phyloP scores from a whole-genome alignment of 2,797 vertebrate species.

The Platyrinchus mystaceus region DNA sequence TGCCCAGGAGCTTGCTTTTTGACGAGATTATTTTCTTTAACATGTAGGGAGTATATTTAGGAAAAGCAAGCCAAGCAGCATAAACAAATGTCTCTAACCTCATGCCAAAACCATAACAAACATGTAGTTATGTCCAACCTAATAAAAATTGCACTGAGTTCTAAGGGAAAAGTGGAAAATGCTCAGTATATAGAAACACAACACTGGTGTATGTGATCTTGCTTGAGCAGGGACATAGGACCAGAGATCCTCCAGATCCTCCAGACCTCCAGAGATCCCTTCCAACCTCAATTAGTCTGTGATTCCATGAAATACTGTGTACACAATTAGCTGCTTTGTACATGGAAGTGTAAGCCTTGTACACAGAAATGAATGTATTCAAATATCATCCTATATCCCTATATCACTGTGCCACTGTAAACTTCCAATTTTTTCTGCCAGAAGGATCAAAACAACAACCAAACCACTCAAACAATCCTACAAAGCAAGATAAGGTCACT shows the following conservation, averaged over 20 bases:
- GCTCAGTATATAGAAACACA: neutral
- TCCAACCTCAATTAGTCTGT: neutral
- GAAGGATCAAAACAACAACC: neutral
- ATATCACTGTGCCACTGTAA: neutral
- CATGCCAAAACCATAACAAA: neutral
- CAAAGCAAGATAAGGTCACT: neutral
- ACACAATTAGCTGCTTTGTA: neutral
- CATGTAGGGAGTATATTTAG: neutral
- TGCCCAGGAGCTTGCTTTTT: neutral
- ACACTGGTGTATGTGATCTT: neutral
- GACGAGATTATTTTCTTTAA: neutral
- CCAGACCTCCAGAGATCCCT: neutral
- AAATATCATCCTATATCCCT: neutral
- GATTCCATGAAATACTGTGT: neutral
- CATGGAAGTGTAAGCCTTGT: neutral
- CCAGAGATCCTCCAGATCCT: too few relatives aligned
- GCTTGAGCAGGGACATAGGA: neutral
- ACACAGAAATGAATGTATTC: neutral
- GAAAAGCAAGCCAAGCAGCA: neutral
- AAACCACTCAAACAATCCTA: neutral
- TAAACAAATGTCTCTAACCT: neutral
- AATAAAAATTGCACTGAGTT: neutral
- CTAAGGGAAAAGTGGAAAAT: neutral
- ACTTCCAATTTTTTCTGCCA: neutral
- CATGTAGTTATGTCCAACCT: neutral